Evolutionary conservation across 2,888 invertebrate genomes (phyloP).

Genomic region (Tetragonisca angustula): DNA sequence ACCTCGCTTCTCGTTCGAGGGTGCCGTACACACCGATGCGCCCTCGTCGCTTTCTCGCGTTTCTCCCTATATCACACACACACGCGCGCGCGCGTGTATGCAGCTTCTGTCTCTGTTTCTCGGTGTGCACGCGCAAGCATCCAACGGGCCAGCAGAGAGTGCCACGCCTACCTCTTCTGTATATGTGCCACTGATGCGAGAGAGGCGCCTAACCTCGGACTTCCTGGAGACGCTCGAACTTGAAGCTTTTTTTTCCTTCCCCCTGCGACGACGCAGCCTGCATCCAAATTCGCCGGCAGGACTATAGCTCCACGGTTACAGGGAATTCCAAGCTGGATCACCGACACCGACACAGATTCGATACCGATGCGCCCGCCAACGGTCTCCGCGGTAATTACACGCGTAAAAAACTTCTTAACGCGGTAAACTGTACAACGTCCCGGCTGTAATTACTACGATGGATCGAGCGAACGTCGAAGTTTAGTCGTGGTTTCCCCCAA

Average conservation of each 20-base stretch:
- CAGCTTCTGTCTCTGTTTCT: constrained; percentile 37
- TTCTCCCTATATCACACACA: constrained; percentile 1
- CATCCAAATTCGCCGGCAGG: constrained; percentile 25
- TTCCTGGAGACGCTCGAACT: constrained; percentile 53
- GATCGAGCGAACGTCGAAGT: neutral
- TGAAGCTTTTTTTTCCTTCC: constrained; percentile 47
- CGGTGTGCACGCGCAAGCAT: constrained; percentile 72
- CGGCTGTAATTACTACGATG: neutral
- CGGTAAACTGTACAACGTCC: neutral
- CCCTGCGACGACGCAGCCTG: constrained; percentile 13
- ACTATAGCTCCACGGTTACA: constrained; percentile 4
- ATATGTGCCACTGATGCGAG: constrained; percentile 67
- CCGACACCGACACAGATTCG: constrained; percentile 11
- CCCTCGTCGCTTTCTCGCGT: constrained; percentile 1
- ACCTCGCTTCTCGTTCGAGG: constrained; percentile 16
- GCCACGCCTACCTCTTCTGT: constrained; percentile 78
- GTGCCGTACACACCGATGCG: neutral
- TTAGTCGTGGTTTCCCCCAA: neutral
- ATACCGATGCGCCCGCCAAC: neutral
- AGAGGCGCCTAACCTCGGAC: constrained; percentile 58
- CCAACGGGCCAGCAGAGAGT: constrained; percentile 68
- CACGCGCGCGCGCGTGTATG: constrained; percentile 19
- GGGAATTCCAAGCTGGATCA: neutral
- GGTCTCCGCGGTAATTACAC: constrained; percentile 2
- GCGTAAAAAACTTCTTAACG: neutral